Percentiles rank a stretch among this genome's conserved stretches.
phyloP scores from a whole-genome alignment of 2,113 vertebrate species.

The Phoenicopterus ruber region DNA sequence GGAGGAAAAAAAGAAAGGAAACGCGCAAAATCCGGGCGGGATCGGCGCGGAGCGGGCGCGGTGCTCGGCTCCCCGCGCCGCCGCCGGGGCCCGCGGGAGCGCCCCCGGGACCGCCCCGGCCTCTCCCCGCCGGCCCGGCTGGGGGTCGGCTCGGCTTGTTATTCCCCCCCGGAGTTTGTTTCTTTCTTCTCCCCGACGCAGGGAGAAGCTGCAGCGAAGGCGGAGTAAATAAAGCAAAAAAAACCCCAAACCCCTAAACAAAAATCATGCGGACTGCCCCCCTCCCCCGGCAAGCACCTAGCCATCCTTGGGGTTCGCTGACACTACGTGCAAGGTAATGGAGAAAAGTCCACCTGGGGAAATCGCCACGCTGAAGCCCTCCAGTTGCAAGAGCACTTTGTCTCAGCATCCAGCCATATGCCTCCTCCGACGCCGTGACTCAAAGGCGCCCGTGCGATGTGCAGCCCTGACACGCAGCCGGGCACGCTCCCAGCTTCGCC shows the following conservation, averaged over 20 bases:
- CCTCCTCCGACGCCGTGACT: background rate
- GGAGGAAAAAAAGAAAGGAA: background rate
- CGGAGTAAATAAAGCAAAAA: background rate
- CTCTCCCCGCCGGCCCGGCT: background rate
- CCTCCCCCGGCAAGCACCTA: background rate
- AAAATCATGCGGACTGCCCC: background rate
- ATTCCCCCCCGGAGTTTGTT: background rate
- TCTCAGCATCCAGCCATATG: constrained; percentile 2
- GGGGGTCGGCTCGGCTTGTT: background rate
- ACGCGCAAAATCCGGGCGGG: constrained; percentile 51
- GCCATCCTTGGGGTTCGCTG: background rate
- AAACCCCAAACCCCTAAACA: background rate
- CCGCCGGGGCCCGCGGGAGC: background rate
- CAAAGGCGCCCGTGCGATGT: background rate
- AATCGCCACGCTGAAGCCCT: background rate
- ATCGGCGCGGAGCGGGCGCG: constrained; percentile 17
- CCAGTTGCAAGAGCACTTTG: background rate
- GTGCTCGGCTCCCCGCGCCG: background rate
- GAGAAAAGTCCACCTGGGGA: background rate
- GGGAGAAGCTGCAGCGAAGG: background rate
- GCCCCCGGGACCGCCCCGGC: background rate
- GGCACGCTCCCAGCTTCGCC: background rate
- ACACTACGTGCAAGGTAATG: background rate
- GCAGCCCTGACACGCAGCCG: background rate
- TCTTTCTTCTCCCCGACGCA: background rate